A percentile compares a stretch with the other conserved stretches of the same genome.
phyloP scores from a whole-genome alignment of 2,113 vertebrate genomes.

The Hassar affinis region DNA sequence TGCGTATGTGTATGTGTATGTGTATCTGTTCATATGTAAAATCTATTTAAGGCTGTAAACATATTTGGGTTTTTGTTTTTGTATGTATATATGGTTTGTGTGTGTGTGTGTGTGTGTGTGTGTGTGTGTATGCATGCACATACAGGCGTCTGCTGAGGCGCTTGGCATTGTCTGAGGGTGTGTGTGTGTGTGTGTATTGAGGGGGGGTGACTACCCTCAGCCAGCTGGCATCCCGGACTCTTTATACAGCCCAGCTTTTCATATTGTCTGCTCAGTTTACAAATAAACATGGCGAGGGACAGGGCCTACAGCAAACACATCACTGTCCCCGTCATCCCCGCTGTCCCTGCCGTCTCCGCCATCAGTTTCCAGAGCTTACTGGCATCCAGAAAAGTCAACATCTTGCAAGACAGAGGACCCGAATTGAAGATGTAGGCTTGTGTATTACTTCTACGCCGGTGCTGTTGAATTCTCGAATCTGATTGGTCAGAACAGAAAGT shows the following conservation, averaged over 20 bases:
- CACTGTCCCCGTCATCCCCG: conserved; percentile 34
- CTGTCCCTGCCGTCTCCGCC: not conserved
- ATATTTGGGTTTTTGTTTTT: conserved; percentile 14
- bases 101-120: conserved; percentile 45
- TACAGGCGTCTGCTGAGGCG: conserved; percentile 51
- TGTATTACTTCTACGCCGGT: not conserved
- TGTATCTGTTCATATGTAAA: conserved; percentile 6
- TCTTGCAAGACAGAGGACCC: not conserved
- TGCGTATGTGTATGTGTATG: not conserved
- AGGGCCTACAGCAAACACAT: conserved; percentile 55
- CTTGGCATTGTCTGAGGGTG: conserved; percentile 56
- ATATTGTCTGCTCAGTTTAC: conserved; percentile 66
- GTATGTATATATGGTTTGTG: conserved; percentile 15
- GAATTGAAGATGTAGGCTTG: not conserved
- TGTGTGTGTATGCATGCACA: conserved; percentile 38
- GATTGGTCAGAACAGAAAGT: not conserved
- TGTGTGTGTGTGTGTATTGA: conserved; percentile 43
- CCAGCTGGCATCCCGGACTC: conserved; percentile 65
- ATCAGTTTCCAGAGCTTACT: not conserved
- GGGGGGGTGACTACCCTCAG: conserved; percentile 58
- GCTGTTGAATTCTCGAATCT: not conserved
- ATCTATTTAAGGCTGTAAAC: conserved; percentile 10
- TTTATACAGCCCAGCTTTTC: conserved; percentile 63
- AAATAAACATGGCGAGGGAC: conserved; percentile 63
- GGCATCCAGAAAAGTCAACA: not conserved